phyloP scores from a whole-genome alignment of 1,140 invertebrate genomes.

The Venustaconcha ellipsiformis region DNA sequence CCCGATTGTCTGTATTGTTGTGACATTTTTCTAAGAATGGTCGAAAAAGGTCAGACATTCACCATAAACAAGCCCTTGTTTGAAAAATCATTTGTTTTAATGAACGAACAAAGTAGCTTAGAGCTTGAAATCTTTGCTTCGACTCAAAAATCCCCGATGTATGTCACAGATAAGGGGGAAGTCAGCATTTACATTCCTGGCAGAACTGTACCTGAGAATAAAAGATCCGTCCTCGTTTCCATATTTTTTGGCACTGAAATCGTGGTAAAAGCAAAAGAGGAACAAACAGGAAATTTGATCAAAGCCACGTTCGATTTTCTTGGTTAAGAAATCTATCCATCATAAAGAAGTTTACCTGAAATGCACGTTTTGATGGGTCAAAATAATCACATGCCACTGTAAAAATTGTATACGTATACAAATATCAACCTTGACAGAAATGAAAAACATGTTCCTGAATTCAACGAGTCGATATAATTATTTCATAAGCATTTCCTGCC shows the following conservation, averaged over 20 bases:
- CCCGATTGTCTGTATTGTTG: constrained; percentile 1
- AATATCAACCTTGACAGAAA: too few species aligned
- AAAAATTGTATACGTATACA: too few species aligned
- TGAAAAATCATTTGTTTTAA: background rate
- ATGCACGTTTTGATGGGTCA: too few species aligned
- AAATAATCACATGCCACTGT: too few species aligned
- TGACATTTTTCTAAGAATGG: background rate
- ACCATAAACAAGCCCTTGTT: constrained; percentile 1
- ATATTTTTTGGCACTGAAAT: constrained; percentile 17
- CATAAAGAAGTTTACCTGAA: too few species aligned
- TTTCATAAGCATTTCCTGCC: too few species aligned
- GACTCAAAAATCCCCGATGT: background rate
- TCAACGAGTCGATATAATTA: too few species aligned
- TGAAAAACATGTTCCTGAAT: too few species aligned
- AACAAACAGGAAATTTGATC: constrained; percentile 6
- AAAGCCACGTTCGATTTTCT: constrained; percentile 16
- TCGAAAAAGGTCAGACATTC: constrained; percentile 6
- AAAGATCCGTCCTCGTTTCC: constrained; percentile 3
- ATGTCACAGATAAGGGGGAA: too few species aligned
- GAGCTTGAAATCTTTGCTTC: constrained; percentile 13
- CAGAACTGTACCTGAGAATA: background rate
- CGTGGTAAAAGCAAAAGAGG: constrained; percentile 9
- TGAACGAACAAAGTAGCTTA: constrained; percentile 7
- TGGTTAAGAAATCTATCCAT: too few species aligned
- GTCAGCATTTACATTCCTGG: constrained; percentile 8